phyloP scores from a whole-genome alignment of 2,797 vertebrate genomes.

The Enoplosus armatus region DNA sequence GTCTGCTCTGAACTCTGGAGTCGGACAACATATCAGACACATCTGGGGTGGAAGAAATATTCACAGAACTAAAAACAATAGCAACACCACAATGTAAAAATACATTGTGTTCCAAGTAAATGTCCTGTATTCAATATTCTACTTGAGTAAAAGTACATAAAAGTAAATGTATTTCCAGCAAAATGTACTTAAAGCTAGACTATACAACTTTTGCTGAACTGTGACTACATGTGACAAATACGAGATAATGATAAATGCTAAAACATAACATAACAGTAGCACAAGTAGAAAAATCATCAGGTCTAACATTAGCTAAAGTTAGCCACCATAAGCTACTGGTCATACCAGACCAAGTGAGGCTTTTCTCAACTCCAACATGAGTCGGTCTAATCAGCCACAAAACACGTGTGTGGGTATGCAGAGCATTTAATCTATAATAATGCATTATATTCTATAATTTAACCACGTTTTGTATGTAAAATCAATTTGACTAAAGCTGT shows the following conservation, averaged over 20 bases:
- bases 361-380: background rate
- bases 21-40: background rate
- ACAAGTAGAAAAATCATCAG: background rate
- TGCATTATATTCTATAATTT: background rate
- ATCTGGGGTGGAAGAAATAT: background rate
- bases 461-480: background rate
- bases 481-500: background rate
- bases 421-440: background rate
- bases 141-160: background rate
- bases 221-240: background rate
- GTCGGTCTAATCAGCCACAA: background rate
- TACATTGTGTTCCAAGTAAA: background rate
- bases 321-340: background rate
- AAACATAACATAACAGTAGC: background rate
- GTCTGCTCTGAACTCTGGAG: background rate
- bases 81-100: background rate
- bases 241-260: background rate
- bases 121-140: background rate
- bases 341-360: background rate
- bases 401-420: background rate
- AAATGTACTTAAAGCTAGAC: background rate
- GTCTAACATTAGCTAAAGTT: background rate
- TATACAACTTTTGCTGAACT: too few relatives aligned
- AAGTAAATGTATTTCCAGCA: background rate
- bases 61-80: background rate